Percentiles rank a stretch among this genome's conserved stretches.
phyloP scores from a whole-genome alignment of 2,797 vertebrate species.

The Typhlichthys eigenmanni region DNA sequence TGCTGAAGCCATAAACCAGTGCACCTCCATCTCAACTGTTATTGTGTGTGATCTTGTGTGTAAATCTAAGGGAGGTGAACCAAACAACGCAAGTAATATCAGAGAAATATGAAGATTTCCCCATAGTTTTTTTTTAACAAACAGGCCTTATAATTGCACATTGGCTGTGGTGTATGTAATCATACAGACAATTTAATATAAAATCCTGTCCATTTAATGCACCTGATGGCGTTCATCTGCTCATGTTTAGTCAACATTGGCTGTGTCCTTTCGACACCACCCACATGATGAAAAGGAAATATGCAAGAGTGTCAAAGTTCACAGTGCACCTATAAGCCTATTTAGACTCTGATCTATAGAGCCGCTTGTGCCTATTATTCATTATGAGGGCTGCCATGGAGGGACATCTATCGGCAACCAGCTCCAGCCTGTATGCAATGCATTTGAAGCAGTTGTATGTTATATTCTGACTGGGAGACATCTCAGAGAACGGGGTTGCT shows the following conservation, averaged over 20 bases:
- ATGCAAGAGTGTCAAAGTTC: slow-evolving; percentile 21
- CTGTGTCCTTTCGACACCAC: slow-evolving; percentile 9
- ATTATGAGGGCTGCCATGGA: slow-evolving; percentile 52
- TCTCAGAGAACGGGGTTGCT: slow-evolving; percentile 47
- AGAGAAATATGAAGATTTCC: slow-evolving; percentile 34
- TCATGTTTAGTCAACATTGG: slow-evolving; percentile 42
- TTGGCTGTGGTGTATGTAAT: slow-evolving; percentile 43
- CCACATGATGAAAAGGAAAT: slow-evolving; percentile 33
- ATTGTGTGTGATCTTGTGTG: slow-evolving; percentile 69
- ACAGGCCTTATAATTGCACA: slow-evolving; percentile 38
- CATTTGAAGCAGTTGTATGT: too few relatives aligned
- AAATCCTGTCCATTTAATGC: slow-evolving; percentile 11
- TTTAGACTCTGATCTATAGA: slow-evolving; percentile 63
- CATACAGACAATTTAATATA: slow-evolving; percentile 46
- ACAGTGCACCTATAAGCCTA: slow-evolving; percentile 35
- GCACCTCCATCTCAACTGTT: slow-evolving; percentile 71
- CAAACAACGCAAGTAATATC: slow-evolving; percentile 55
- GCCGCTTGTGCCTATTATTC: slow-evolving; percentile 54
- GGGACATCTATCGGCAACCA: slow-evolving; percentile 55
- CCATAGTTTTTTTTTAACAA: background rate
- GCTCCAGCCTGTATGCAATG: slow-evolving; percentile 51
- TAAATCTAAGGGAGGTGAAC: slow-evolving; percentile 64
- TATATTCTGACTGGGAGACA: slow-evolving; percentile 48
- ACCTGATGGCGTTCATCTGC: slow-evolving; percentile 14
- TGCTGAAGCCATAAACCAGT: slow-evolving; percentile 74